Percentiles rank a stretch among this genome's conserved stretches.
These are phyloP conservation scores for Hippocampus abdominalis DNA, from an alignment of 2,113 vertebrate species.

Conservation along the genomic window DNA sequence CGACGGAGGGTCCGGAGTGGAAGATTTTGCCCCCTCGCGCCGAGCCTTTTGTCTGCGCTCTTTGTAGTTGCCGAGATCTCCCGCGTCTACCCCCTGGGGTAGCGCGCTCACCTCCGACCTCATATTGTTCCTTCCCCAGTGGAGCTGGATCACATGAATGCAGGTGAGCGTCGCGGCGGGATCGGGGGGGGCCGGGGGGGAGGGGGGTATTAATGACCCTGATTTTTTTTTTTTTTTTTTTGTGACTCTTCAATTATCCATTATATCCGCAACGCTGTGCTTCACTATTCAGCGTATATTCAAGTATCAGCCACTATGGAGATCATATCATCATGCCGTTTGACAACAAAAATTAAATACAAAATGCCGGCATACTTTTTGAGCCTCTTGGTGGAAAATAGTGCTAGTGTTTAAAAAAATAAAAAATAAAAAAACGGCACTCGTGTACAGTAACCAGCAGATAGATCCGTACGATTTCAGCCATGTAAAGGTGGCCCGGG, in stretches of 20 bases:
- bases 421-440: neutral
- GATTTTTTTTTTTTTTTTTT: slow-evolving; percentile 12
- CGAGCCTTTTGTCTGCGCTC: slow-evolving; percentile 48
- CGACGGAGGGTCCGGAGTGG: slow-evolving; percentile 33
- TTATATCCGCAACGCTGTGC: slow-evolving; percentile 8
- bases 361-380: slow-evolving; percentile 7
- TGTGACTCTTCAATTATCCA: neutral
- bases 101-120: slow-evolving; percentile 57
- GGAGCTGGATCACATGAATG: slow-evolving; percentile 44
- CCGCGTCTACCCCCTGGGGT: slow-evolving; percentile 52
- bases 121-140: slow-evolving; percentile 41
- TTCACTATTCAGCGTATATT: slow-evolving; percentile 40
- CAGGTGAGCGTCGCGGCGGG: slow-evolving; percentile 41
- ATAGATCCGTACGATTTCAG: slow-evolving; percentile 6
- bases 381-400: slow-evolving; percentile 17
- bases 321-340: slow-evolving; percentile 21
- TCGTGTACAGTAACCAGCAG: slow-evolving; percentile 5
- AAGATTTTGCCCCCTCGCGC: slow-evolving; percentile 45
- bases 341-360: too few species aligned
- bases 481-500: slow-evolving; percentile 1
- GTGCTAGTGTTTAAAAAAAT: neutral
- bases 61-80: slow-evolving; percentile 59
- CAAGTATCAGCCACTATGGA: slow-evolving; percentile 50
- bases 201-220: slow-evolving; percentile 30
- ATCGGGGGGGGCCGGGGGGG: slow-evolving; percentile 9